Evolutionary conservation across 2,113 vertebrate species (phyloP).

Genomic region (Tamias sibiricus): DNA sequence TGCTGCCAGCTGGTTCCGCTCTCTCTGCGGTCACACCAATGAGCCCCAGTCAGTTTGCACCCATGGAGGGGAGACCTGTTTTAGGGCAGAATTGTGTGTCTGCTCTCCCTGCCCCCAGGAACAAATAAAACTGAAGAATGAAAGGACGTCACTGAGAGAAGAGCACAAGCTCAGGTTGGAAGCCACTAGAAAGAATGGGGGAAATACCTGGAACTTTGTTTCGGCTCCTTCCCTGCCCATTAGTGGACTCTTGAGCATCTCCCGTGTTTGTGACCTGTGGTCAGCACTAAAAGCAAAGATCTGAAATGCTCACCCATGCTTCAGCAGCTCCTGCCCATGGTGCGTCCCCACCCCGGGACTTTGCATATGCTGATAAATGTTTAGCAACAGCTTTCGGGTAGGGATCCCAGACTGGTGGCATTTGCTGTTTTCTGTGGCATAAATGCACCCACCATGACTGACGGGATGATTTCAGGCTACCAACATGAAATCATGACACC

Average conservation of each 20-base stretch:
- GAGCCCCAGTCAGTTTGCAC: not conserved
- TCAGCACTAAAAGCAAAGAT: not conserved
- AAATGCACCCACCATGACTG: not conserved
- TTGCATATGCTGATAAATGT: not conserved
- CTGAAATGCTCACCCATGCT: not conserved
- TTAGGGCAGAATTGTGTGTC: not conserved
- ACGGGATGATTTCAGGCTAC: not conserved
- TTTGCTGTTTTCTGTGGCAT: not conserved
- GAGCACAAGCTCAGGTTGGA: not conserved
- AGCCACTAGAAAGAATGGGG: not conserved
- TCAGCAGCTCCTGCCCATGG: not conserved
- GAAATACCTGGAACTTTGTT: not conserved
- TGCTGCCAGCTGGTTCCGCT: not conserved
- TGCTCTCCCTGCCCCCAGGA: accelerated
- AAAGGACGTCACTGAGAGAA: not conserved
- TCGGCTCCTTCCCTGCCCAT: not conserved
- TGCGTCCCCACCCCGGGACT: not conserved
- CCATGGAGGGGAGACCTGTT: not conserved
- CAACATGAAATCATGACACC: not conserved
- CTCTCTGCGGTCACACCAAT: not conserved
- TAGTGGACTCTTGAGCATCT: not conserved
- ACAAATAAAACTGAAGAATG: not conserved
- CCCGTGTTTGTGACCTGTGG: not conserved
- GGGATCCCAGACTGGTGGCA: not conserved
- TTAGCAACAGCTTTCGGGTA: not conserved